Evolutionary conservation across 2,113 vertebrate species (phyloP), one percentile per base, ranked within the genome.

Genomic region (Aix galericulata): DNA sequence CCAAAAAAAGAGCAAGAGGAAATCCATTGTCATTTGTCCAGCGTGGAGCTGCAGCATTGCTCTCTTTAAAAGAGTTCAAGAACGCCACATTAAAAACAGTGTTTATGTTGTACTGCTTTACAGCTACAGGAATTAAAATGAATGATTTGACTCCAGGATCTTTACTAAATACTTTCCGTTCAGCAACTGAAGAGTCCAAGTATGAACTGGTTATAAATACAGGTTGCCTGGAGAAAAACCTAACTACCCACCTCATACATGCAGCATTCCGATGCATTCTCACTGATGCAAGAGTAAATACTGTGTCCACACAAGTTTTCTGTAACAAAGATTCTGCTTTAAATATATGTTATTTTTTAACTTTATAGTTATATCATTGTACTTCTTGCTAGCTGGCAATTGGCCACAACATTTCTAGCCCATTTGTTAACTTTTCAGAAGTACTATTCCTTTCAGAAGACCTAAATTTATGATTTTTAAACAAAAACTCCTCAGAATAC

Each of bases 1-100:
- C 96, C 58, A 95, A 93, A 91, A 94, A 91, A 80, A 91, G 64
- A 94, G 46, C 86, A 90, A 95, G 68, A 97, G 91, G 96, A 97
- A 96, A 91, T 90, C 82, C 93, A 96, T 92, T 88, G 90, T 94
- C 74, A 74, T 86, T 86, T 83, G 58, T 80, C 71, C 46, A 82
- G 53, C 59, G 82, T 8, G 52, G 31, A 89, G 34, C 56, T 85
- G 69, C 52, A 84, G 52, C 44, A 95, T 42, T 18, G 77, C 69
- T 75, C 58, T 86, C 93, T 68, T 84, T 44, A 96, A 91, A 91
- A 88, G 46, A 95, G 72, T 68, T 86, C 55, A 84, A 92, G 21
- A 86, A 60, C 44, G 17, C 8, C 32, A 53, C 13, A 68, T 64
- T 29, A 95, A 63, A 52, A 94, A 42, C 52, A 66, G 42, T 23